These are phyloP conservation scores for Drosophila erecta DNA, from an alignment of 1,140 invertebrate species.

Conservation along the genomic window DNA sequence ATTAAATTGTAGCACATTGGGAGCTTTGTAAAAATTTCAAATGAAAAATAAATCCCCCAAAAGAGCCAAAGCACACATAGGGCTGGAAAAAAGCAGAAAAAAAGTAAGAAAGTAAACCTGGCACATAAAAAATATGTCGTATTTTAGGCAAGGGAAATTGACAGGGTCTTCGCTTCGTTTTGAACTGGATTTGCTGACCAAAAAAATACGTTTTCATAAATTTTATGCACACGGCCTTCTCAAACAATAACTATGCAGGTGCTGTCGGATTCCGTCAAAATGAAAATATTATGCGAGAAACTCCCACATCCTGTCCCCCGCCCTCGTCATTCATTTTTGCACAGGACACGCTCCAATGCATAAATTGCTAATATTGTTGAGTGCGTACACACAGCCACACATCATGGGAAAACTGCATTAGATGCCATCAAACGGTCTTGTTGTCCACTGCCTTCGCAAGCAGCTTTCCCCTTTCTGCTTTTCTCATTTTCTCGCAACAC, in stretches of 20 bases:
- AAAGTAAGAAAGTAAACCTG: conserved; percentile 31
- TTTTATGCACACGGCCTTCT: conserved; percentile 58
- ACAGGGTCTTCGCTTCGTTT: conserved; percentile 6
- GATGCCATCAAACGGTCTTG: conserved; percentile 45
- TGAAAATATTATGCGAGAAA: conserved; percentile 30
- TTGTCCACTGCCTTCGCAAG: conserved; percentile 40
- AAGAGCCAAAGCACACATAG: conserved; percentile 45
- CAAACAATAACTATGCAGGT: conserved; percentile 64
- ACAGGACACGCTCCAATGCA: conserved; percentile 65
- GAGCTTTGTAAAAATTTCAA: conserved; percentile 72
- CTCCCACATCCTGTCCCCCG: conserved; percentile 24
- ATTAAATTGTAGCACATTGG: conserved; percentile 68
- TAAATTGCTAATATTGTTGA: conserved; percentile 81
- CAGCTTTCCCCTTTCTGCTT: conserved; percentile 2
- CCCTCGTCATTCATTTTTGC: conserved; percentile 12
- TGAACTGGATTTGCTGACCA: conserved; percentile 5
- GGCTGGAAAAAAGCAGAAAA: conserved; percentile 16
- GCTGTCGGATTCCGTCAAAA: conserved; percentile 73
- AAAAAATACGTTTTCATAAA: conserved; percentile 69
- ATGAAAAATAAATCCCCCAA: conserved; percentile 74
- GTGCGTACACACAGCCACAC: conserved; percentile 51
- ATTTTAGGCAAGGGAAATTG: conserved; percentile 19
- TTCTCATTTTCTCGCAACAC: background rate
- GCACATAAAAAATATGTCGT: conserved; percentile 38
- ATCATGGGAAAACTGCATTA: conserved; percentile 59